Evolutionary conservation across 2,113 vertebrate species (phyloP), one percentile per base, ranked within the genome.

Genomic region (Pterocles orientalis): DNA sequence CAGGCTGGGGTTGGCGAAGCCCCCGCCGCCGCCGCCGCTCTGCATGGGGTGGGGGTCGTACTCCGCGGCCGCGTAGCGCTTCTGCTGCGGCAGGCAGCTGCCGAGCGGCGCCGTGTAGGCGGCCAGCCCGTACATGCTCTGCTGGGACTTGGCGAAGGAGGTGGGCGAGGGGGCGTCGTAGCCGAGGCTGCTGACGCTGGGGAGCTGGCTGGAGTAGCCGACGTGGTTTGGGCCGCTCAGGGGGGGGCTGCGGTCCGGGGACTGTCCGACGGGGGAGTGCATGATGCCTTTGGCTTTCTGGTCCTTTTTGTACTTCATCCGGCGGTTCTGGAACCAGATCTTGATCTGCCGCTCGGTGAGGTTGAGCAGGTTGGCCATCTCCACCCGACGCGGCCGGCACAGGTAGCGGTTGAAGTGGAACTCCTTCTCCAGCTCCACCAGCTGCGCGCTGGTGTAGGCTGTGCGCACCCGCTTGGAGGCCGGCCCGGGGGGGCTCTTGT

Each of bases 251-350:
- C 99, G 98, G 93, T 99, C 99, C 20, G 99, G 99, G 84, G 99
- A 99, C 98, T 99, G 99, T 86, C 99, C 99, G 39, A 99, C 98
- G 14, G 99, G 99, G 66, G 99, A 99, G 98, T 99, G 99, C 97
- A 99, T 98, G 92, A 99, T 99, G 96, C 99, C 99, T 98, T 99
- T 99, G 92, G 99, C 98, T 98, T 99, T 99, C 98, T 99, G 99
- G 97, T 99, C 99, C 98, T 99, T 99, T 98, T 99, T 99, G 98
- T 99, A 99, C 97, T 99, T 99, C 99, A 99, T 99, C 96, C 99
- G 98, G 92, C 99, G 97, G 98, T 99, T 99, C 97, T 99, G 99
- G 98, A 99, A 99, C 99, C 99, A 99, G 98, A 99, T 99, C 98
- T 99, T 99, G 96, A 99, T 99, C 98, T 99, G 99, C 61, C 99